Conservation (phyloP, 92 coral and sea anemone species). For the Galaxea fascicularis region DNA sequence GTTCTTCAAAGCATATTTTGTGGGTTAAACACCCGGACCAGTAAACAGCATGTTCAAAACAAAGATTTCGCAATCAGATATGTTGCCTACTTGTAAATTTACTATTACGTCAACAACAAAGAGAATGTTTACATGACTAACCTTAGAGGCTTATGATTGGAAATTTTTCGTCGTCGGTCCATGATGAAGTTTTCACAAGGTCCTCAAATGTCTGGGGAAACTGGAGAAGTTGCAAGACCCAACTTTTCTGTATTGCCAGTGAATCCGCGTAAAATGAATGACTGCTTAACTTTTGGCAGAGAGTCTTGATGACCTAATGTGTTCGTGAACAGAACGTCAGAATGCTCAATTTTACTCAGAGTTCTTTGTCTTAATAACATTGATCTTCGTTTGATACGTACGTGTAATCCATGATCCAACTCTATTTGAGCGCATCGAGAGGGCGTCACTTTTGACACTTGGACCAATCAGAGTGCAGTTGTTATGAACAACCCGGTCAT, state of each 20-base stretch:
- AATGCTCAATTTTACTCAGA: background rate
- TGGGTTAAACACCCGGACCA: too few species aligned
- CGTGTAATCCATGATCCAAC: too few species aligned
- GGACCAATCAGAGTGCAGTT: too few species aligned
- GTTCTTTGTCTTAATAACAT: too few species aligned
- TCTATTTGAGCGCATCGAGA: too few species aligned
- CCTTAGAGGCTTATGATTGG: constrained; percentile 48
- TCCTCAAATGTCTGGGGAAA: background rate
- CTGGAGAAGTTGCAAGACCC: background rate
- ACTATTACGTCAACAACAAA: background rate
- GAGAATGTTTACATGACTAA: constrained; percentile 20
- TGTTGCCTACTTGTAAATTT: background rate
- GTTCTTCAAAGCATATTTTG: too few species aligned
- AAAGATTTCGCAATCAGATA: background rate
- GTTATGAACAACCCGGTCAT: too few species aligned
- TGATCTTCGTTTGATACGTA: too few species aligned
- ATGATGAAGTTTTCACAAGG: background rate
- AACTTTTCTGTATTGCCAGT: background rate
- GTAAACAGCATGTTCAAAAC: background rate
- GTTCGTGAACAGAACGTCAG: background rate
- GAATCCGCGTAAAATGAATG: background rate
- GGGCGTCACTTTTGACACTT: too few species aligned
- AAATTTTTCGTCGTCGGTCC: constrained; percentile 37
- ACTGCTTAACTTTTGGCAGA: background rate
- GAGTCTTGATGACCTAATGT: background rate